Percentiles rank a stretch among this genome's conserved stretches.
These are phyloP conservation scores for Monoplex corrugatus DNA, from an alignment of 2,888 invertebrate species.

Conservation along the genomic window DNA sequence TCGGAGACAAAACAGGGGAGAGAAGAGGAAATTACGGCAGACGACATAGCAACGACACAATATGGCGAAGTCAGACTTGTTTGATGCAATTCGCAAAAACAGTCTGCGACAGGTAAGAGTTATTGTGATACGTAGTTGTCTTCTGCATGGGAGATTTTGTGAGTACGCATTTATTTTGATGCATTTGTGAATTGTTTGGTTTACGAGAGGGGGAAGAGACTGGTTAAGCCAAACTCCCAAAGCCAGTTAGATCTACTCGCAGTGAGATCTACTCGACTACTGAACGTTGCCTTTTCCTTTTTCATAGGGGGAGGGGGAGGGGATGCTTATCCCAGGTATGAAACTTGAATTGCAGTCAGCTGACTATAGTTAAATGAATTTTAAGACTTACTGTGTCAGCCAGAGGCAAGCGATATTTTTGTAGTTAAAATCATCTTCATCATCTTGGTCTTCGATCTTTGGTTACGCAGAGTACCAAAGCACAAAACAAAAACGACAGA, in stretches of 20 bases:
- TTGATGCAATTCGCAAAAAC: constrained; percentile 50
- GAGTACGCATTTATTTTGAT: no score
- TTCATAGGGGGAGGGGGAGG: neutral
- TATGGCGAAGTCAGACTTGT: constrained; percentile 46
- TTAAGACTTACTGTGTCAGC: no score
- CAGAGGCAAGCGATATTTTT: neutral
- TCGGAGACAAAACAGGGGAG: no score
- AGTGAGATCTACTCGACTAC: no score
- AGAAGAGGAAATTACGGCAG: neutral
- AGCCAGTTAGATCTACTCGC: no score
- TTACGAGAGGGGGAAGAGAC: no score
- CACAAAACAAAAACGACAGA: neutral
- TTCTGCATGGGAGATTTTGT: no score
- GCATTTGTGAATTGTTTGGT: no score
- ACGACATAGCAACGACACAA: neutral
- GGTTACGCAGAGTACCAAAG: neutral
- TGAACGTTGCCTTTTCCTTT: neutral
- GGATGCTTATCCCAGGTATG: neutral
- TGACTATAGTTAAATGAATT: no score
- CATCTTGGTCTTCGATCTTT: neutral
- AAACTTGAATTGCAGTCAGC: neutral
- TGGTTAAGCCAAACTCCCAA: no score
- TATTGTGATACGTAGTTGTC: no score
- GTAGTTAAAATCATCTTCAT: neutral
- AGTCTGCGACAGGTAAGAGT: constrained; percentile 51